Conservation (phyloP, 2,797 vertebrate species). For the Gymnopithys bicolor region DNA sequence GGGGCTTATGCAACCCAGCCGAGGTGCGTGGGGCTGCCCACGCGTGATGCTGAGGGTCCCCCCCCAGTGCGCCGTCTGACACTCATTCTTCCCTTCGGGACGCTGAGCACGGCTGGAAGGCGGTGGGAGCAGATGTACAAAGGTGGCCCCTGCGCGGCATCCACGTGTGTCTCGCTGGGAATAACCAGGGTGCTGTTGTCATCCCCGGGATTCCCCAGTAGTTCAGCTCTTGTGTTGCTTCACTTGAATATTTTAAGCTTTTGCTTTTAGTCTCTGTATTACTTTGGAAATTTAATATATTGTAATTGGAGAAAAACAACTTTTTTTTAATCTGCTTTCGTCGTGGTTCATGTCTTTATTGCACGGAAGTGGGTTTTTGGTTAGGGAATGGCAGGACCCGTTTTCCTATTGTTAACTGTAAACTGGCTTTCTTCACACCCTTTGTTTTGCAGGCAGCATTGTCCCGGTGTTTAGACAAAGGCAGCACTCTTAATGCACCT, state of each 20-base stretch:
- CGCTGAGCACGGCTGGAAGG: background rate
- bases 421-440: background rate
- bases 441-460: background rate
- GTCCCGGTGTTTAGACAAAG: background rate
- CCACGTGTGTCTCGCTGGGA: background rate
- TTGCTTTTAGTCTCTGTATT: background rate
- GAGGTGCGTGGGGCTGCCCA: background rate
- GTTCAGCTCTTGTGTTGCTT: background rate
- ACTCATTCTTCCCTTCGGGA: background rate
- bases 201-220: background rate
- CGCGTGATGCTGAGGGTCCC: background rate
- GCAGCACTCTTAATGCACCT: background rate
- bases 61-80: background rate
- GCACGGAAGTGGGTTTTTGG: background rate
- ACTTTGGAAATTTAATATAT: fast-evolving
- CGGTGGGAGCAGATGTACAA: fast-evolving
- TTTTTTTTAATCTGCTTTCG: background rate
- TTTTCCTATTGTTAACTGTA: background rate
- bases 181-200: background rate
- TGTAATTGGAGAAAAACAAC: background rate
- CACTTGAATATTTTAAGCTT: background rate
- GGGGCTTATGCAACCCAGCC: slow-evolving; percentile 18
- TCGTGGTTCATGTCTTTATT: background rate
- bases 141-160: background rate
- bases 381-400: background rate